These are phyloP conservation scores for Lagopus leucura DNA, from an alignment of 2,113 vertebrate species.

Conservation along the genomic window DNA sequence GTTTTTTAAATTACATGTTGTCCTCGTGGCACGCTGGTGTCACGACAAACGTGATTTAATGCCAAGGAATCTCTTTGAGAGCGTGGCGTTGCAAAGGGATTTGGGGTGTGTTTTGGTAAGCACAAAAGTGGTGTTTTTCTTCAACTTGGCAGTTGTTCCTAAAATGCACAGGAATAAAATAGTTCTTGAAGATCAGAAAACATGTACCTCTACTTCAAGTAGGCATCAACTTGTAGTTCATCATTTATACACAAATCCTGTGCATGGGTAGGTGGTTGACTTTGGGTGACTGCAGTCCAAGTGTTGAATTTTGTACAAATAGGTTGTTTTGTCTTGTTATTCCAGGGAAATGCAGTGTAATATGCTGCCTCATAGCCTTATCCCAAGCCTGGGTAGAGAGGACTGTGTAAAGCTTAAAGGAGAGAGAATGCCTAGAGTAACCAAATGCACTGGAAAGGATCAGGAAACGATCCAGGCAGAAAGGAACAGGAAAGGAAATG, in stretches of 20 bases:
- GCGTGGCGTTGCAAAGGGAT: not conserved
- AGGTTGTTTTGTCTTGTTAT: not conserved
- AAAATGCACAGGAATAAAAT: not conserved
- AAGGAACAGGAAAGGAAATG: not conserved
- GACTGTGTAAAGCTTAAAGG: not conserved
- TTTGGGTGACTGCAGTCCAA: not conserved
- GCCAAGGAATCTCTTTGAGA: not conserved
- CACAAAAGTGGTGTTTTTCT: not conserved
- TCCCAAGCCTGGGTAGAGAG: not conserved
- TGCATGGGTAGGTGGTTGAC: not conserved
- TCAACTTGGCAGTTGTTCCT: not conserved
- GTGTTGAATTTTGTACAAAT: not conserved
- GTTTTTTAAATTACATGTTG: conserved; percentile 8
- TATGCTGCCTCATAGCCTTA: not conserved
- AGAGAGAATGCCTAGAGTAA: not conserved
- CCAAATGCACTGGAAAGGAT: not conserved
- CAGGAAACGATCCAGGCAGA: not conserved
- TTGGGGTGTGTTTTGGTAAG: not conserved
- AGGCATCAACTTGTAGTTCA: not conserved
- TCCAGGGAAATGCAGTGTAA: not conserved
- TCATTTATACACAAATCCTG: not conserved
- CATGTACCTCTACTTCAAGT: not conserved
- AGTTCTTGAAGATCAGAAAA: not conserved
- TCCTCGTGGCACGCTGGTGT: not conserved
- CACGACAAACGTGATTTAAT: not conserved